A percentile compares a stretch with the other conserved stretches of the same genome.
These are phyloP conservation scores for Vireo altiloquus DNA, from an alignment of 2,113 vertebrate genomes.

Conservation along the genomic window DNA sequence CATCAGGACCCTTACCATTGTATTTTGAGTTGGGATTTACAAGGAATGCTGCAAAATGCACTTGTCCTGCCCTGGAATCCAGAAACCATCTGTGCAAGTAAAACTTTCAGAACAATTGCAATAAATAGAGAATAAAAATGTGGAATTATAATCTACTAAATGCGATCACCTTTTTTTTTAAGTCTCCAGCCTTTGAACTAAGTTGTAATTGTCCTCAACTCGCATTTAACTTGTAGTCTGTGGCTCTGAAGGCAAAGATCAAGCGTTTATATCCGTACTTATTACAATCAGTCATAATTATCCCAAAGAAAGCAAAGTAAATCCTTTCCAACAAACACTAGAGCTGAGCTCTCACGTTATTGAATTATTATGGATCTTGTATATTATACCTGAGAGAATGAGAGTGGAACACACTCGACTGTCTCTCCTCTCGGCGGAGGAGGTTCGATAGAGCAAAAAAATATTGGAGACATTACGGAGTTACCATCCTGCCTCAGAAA, in stretches of 20 bases:
- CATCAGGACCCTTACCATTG: background rate
- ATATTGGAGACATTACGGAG: background rate
- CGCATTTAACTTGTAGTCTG: background rate
- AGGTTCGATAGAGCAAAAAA: background rate
- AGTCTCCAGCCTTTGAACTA: background rate
- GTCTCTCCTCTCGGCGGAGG: background rate
- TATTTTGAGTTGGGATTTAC: background rate
- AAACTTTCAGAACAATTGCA: background rate
- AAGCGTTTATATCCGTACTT: background rate
- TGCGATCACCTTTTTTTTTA: background rate
- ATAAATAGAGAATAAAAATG: background rate
- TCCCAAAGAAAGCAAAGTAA: background rate
- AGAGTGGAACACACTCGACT: background rate
- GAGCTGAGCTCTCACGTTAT: background rate
- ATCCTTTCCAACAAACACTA: slow-evolving; percentile 1
- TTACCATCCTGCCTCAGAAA: background rate
- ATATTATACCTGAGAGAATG: background rate
- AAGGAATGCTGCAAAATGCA: background rate
- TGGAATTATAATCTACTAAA: background rate
- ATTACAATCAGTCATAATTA: background rate
- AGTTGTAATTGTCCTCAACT: background rate
- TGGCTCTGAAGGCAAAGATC: background rate
- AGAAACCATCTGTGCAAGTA: background rate
- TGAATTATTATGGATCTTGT: slow-evolving; percentile 28
- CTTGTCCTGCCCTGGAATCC: background rate